phyloP scores from a whole-genome alignment of 2,113 vertebrate genomes.

The Sebastes schlegelii region DNA sequence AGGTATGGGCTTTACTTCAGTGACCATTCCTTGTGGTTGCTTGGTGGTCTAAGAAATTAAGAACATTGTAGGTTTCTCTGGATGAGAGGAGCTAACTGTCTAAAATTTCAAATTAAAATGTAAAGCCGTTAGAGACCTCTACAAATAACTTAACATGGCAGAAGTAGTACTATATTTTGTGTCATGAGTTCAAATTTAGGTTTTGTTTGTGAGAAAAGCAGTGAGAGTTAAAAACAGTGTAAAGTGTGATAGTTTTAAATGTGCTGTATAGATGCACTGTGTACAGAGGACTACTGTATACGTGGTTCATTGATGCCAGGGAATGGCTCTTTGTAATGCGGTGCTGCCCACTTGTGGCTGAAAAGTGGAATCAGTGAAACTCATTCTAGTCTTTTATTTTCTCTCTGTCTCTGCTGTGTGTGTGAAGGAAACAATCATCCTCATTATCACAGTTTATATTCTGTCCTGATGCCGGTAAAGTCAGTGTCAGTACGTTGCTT shows the following conservation, averaged over 20 bases:
- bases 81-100: not conserved
- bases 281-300: not conserved
- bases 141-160: not conserved
- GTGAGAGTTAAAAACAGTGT: not conserved
- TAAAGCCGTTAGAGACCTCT: not conserved
- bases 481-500: not conserved
- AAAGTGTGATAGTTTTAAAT: not conserved
- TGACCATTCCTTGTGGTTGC: not conserved
- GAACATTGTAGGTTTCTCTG: not conserved
- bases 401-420: not conserved
- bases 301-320: too few species aligned
- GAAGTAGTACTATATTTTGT: not conserved
- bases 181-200: not conserved
- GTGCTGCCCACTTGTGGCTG: constrained; percentile 65
- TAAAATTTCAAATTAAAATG: not conserved
- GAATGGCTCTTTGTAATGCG: constrained; percentile 14
- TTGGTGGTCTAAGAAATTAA: not conserved
- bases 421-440: not conserved
- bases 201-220: not conserved
- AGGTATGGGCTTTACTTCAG: too few species aligned
- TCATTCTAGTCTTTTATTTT: not conserved
- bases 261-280: not conserved
- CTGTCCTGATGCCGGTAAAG: not conserved
- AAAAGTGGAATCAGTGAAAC: constrained; percentile 11
- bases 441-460: not conserved